Evolutionary conservation across 1,140 invertebrate species (phyloP), one percentile per base, ranked within the genome.

Genomic region (Drosophila albomicans): DNA sequence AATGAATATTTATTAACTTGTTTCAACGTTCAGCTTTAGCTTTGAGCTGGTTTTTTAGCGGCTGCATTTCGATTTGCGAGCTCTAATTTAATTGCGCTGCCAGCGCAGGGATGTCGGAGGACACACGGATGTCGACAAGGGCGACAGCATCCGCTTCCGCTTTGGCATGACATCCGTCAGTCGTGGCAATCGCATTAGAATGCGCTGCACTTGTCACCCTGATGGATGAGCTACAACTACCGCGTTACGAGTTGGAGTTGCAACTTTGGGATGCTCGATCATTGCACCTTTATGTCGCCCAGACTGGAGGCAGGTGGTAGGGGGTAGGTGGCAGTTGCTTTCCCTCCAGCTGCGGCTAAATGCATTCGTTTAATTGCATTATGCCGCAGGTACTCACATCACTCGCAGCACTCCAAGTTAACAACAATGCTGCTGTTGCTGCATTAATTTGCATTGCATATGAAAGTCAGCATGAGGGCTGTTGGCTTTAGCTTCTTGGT

Each of bases 311-410:
- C 20, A 3, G 20, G 20, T 20, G 20, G 20, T 3, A 20, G 62
- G 65, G 67, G 49, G 54, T 58, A 67, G 51, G 62, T 71, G 49
- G 59, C 65, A 49, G 46, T 45, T 25, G 20, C 3, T 3, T 7
- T 15, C 10, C 25, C 66, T 30, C n/a, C 10, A 43, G 38, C 71
- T 72, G 35, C 65, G 54, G 35, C 77, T 76, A 68, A 72, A 76
- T 89, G 81, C 81, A 85, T 69, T 89, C 86, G 81, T 89, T 90
- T 90, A 89, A 89, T 89, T 89, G 85, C 85, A 89, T 89, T 89
- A 90, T 89, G 85, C 85, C 85, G 81, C 85, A 90, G 86, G 85
- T 79, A 75, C 86, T 89, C 84, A 72, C 82, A 79, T 76, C 62
- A 70, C 72, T 65, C 43, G 46, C 62, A 57, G 20, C 61, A 65